phyloP scores from a whole-genome alignment of 2,113 vertebrate genomes.

The Lipotes vexillifer region DNA sequence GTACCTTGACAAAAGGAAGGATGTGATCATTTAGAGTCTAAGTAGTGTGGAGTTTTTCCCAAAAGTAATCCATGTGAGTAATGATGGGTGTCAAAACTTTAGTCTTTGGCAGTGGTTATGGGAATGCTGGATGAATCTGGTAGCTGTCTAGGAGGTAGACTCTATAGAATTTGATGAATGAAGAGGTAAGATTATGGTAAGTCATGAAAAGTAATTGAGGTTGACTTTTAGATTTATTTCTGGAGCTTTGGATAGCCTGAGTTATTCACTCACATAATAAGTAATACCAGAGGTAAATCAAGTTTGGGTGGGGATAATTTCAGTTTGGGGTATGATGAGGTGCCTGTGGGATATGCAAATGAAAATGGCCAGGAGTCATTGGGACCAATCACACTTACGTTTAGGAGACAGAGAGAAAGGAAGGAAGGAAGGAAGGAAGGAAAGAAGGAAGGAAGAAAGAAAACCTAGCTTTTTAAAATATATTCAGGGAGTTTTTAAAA shows the following conservation, averaged over 20 bases:
- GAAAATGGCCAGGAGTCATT: not conserved
- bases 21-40: not conserved
- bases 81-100: not conserved
- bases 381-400: not conserved
- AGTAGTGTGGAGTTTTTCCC: not conserved
- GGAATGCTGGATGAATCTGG: not conserved
- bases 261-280: not conserved
- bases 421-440: rapidly evolving
- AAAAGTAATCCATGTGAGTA: not conserved
- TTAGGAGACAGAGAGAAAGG: not conserved
- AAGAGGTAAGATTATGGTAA: not conserved
- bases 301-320: not conserved
- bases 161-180: not conserved
- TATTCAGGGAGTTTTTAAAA: not conserved
- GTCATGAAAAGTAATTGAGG: not conserved
- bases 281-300: not conserved
- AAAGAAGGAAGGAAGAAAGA: no score
- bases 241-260: not conserved
- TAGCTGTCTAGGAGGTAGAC: not conserved
- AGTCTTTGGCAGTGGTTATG: not conserved
- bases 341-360: not conserved
- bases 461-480: not conserved
- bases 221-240: not conserved
- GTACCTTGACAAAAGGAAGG: not conserved
- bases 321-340: not conserved